phyloP scores from a whole-genome alignment of 2,888 invertebrate species.

The Blera fallax region DNA sequence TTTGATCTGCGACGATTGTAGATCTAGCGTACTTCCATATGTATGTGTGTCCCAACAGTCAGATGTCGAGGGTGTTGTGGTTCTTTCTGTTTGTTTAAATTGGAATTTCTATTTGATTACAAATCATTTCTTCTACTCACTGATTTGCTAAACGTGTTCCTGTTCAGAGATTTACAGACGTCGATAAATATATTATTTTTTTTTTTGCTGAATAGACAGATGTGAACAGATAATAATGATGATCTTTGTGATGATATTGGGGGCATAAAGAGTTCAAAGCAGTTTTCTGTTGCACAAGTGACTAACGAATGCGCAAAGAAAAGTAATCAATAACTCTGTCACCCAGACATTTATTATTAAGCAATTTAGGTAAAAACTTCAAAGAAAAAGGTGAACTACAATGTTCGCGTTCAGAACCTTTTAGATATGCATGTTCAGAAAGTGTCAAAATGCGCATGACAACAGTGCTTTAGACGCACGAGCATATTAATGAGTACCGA shows the following conservation, averaged over 20 bases:
- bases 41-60: background rate
- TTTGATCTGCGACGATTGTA: background rate
- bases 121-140: background rate
- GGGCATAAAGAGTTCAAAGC: conserved; percentile 12
- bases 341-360: background rate
- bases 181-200: background rate
- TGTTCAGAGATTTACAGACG: background rate
- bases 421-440: no score
- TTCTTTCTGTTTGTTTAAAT: background rate
- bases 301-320: background rate
- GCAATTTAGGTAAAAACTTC: background rate
- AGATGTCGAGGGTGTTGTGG: background rate
- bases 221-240: background rate
- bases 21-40: background rate
- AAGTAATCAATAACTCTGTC: background rate
- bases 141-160: conserved; percentile 4
- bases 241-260: conserved; percentile 3
- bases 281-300: background rate
- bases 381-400: background rate
- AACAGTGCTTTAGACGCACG: no score
- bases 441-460: no score
- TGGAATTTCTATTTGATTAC: conserved; percentile 3
- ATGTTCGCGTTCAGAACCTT: no score
- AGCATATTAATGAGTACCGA: no score
- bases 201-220: conserved; percentile 7